These are phyloP conservation scores for Magallana ariakensis DNA, from an alignment of 1,140 invertebrate genomes.

Conservation along the genomic window DNA sequence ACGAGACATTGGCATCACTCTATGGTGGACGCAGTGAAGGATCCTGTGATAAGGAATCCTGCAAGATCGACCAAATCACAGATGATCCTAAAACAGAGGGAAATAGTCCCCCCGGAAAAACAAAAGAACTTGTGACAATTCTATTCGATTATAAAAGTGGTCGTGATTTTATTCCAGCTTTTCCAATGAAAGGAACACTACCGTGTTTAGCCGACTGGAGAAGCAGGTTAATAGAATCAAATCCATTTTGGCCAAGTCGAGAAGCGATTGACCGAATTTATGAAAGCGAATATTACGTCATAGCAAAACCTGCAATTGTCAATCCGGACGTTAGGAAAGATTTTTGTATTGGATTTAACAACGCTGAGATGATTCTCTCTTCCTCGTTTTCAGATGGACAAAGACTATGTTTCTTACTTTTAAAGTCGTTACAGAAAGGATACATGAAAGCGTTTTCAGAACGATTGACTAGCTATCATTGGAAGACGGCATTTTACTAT, in stretches of 20 bases:
- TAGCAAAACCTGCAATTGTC: conserved; percentile 47
- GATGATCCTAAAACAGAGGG: background rate
- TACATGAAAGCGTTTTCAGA: conserved; percentile 10
- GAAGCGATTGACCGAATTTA: conserved; percentile 38
- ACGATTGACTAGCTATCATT: conserved; percentile 10
- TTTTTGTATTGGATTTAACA: conserved; percentile 49
- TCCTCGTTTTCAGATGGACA: conserved; percentile 1
- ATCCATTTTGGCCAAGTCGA: conserved; percentile 39
- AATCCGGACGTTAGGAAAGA: conserved; percentile 39
- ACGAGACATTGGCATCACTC: background rate
- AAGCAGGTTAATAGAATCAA: background rate
- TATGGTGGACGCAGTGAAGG: background rate
- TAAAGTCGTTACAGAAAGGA: conserved; percentile 20
- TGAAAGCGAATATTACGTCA: conserved; percentile 48
- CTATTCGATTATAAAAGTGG: conserved; percentile 19
- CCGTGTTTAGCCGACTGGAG: conserved; percentile 43
- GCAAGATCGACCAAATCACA: background rate
- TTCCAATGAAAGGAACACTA: conserved; percentile 35
- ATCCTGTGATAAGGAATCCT: background rate
- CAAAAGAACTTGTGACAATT: background rate
- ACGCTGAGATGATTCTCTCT: conserved; percentile 40
- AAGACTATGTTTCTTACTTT: conserved; percentile 23
- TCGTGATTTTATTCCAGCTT: conserved; percentile 54
- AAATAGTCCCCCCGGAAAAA: background rate
- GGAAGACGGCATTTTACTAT: conserved; percentile 29